Base-by-base conservation (phyloP, 1,140 invertebrate genomes). In the Dufourea novaeangliae region DNA sequence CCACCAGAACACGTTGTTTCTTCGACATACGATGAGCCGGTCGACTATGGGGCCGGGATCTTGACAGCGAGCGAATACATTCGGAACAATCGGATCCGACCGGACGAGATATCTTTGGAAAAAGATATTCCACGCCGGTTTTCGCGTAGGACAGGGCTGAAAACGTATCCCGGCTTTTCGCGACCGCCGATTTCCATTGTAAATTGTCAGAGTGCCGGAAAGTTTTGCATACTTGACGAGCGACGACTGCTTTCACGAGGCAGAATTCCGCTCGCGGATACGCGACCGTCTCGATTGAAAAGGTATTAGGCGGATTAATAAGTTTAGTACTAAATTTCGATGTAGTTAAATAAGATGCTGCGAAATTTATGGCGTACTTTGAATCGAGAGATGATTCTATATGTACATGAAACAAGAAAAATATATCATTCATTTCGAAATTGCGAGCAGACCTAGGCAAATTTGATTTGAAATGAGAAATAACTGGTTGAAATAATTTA, bases 201-300 rank as follows among this genome's bases (percentile, higher is more conserved):
- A 82, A 83, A 85, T 85, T 71, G 64, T 59, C 71, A 69, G 54
- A 80, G 82, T 39, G 61, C 57, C 17, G 79, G 56, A 56, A 83
- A 80, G 74, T 83, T 83, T 85, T 85, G 83, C 81, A 85, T 85
- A 83, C 63, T 80, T 80, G 73, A 82, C 81, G 78, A 83, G 78
- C 61, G 46, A 32, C 29, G 54, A 22, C 68, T 64, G 67, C n/a
- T 54, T 73, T 39, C 39, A 10, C 50, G 22, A n/a, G 44, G 27
- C 70, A 57, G 12, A 34, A 17, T 75, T 67, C 37, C 32, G 7
- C 27, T 66, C 39, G 4, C 14, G 37, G 39, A 44, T 68, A 44
- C 27, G 25, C n/a, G 44, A 72, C 17, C 17, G 29, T 62, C 5
- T 29, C 57, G 50, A 72, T 74, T 22, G 41, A 41, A 67, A 79